Conservation (phyloP, 2,888 invertebrate species). For the Nudaria mundana region DNA sequence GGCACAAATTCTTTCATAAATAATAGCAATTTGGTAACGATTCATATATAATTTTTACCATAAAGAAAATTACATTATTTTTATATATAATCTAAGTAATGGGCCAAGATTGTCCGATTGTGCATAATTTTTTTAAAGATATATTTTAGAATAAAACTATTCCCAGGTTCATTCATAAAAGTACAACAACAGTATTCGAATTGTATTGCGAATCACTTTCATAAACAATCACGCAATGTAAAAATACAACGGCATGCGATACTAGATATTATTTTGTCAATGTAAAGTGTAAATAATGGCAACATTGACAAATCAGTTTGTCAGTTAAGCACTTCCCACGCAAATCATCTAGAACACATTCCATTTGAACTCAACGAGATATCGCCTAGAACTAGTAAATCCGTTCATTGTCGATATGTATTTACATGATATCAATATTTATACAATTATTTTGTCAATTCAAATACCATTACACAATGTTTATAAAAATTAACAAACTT, state of each 20-base stretch:
- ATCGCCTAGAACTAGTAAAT: constrained; percentile 16
- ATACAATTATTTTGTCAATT: constrained; percentile 30
- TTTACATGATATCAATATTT: constrained; percentile 30
- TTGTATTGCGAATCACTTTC: constrained; percentile 14
- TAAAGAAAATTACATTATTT: constrained; percentile 23
- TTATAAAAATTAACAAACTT: constrained; percentile 7
- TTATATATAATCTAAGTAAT: constrained; percentile 26
- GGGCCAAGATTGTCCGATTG: constrained; percentile 36
- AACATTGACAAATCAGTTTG: constrained; percentile 8
- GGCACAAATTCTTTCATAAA: constrained; percentile 50
- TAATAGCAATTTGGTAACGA: constrained; percentile 62
- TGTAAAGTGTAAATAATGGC: constrained; percentile 5
- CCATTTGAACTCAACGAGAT: constrained; percentile 11
- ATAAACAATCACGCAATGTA: background rate
- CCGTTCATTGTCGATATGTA: constrained; percentile 15
- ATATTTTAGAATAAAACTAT: constrained; percentile 32
- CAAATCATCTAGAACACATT: constrained; percentile 26
- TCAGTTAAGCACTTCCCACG: constrained; percentile 10
- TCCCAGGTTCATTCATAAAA: constrained; percentile 15
- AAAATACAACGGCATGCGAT: constrained; percentile 17
- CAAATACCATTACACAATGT: constrained; percentile 15
- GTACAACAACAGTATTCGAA: constrained; percentile 19
- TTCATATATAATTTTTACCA: constrained; percentile 36
- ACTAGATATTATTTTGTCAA: constrained; percentile 4
- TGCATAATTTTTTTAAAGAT: constrained; percentile 19